These are phyloP conservation scores for Icerya purchasi DNA, from an alignment of 2,888 invertebrate genomes.

Conservation along the genomic window DNA sequence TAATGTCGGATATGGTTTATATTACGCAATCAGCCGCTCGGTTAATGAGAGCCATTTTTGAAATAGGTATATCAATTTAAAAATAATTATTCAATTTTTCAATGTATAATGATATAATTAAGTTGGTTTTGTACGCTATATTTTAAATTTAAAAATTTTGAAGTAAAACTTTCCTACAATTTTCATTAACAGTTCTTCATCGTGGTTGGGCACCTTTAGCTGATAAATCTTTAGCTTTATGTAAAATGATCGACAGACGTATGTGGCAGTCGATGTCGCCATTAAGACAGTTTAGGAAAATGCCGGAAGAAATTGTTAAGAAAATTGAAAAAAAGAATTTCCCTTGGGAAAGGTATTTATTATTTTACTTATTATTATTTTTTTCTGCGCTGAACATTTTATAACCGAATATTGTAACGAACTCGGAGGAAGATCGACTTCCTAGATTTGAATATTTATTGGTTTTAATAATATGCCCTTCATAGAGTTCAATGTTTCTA, in stretches of 20 bases:
- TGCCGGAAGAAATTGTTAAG: slow-evolving; percentile 89
- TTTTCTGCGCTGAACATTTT: background rate
- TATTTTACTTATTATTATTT: background rate
- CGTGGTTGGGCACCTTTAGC: slow-evolving; percentile 93
- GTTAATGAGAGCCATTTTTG: slow-evolving; percentile 86
- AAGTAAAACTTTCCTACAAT: too few species aligned
- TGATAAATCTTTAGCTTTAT: slow-evolving; percentile 81
- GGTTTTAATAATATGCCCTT: too few species aligned
- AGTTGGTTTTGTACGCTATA: too few species aligned
- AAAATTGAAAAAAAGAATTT: slow-evolving; percentile 96
- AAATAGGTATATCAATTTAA: slow-evolving; percentile 37
- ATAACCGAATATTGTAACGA: too few species aligned
- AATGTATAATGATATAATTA: background rate
- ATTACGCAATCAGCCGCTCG: slow-evolving; percentile 93
- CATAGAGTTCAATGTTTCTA: too few species aligned
- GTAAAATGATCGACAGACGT: slow-evolving; percentile 95
- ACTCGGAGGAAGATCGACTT: too few species aligned
- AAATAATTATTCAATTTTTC: background rate
- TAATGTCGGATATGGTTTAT: slow-evolving; percentile 99
- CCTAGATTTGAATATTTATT: too few species aligned
- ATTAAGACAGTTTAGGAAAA: slow-evolving; percentile 84
- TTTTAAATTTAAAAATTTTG: too few species aligned
- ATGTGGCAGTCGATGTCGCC: slow-evolving; percentile 99
- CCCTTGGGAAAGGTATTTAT: slow-evolving; percentile 47
- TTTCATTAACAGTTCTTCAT: slow-evolving; percentile 57